Conservation (phyloP, 2,113 vertebrate species). For the Tyrannus savana region DNA sequence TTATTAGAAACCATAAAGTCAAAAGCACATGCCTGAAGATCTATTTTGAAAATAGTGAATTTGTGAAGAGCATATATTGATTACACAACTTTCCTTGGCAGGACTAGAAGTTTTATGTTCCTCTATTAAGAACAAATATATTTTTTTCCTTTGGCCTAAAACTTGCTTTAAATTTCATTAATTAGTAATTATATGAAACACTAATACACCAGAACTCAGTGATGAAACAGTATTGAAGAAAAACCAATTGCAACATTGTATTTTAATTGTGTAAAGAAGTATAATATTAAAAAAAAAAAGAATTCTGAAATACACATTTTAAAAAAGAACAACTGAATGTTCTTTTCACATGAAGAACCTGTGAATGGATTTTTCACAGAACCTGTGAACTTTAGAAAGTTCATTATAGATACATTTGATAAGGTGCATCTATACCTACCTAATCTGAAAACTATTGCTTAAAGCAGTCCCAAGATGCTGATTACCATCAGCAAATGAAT, state of each 20-base stretch:
- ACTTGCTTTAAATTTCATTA: not conserved
- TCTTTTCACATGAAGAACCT: too few species aligned
- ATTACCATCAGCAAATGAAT: not conserved
- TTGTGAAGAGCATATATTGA: not conserved
- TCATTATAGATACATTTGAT: not conserved
- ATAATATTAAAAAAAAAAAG: not conserved
- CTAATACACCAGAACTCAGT: not conserved
- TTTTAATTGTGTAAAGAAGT: not conserved
- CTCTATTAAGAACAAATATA: not conserved
- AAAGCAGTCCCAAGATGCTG: not conserved
- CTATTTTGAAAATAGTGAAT: not conserved
- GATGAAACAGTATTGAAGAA: not conserved
- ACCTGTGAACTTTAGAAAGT: not conserved
- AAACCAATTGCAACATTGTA: not conserved
- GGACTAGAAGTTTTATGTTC: not conserved
- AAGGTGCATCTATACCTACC: not conserved
- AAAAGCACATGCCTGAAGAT: not conserved
- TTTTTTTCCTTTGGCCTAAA: not conserved
- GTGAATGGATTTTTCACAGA: not conserved
- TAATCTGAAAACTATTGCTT: not conserved
- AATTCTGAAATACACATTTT: not conserved
- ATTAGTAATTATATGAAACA: not conserved
- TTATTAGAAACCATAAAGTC: not conserved
- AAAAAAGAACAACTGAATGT: not conserved
- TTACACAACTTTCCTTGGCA: not conserved